Conservation (phyloP, 2,888 invertebrate species). For the Gasteruption jaculator region DNA sequence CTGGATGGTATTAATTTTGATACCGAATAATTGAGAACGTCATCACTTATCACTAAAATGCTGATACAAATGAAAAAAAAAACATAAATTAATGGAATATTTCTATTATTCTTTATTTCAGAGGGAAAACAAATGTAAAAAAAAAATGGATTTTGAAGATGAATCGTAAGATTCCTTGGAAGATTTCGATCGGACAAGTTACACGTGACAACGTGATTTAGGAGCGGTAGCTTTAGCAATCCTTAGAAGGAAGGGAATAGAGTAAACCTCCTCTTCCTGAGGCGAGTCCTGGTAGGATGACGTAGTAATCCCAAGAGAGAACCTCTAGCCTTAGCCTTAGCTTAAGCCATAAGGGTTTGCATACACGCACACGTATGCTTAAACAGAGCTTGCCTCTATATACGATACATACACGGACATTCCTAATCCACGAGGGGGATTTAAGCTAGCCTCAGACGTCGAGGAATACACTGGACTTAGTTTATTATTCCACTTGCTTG, state of each 20-base stretch:
- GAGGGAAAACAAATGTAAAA: too few relatives aligned
- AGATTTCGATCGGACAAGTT: not conserved
- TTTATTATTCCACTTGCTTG: constrained; percentile 30
- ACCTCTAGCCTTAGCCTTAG: constrained; percentile 46
- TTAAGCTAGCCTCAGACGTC: constrained; percentile 32
- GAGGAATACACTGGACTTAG: constrained; percentile 30
- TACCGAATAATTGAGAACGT: too few relatives aligned
- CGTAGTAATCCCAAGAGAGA: constrained; percentile 48
- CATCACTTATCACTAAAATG: too few relatives aligned
- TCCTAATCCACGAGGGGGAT: constrained; percentile 36
- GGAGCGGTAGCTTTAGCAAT: constrained; percentile 35
- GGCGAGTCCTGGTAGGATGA: constrained; percentile 43
- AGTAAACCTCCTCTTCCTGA: constrained; percentile 44
- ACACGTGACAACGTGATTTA: constrained; percentile 39
- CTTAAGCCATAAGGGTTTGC: constrained; percentile 48
- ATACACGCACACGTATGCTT: constrained; percentile 31
- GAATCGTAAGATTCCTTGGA: not conserved
- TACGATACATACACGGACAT: constrained; percentile 32
- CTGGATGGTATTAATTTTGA: too few relatives aligned
- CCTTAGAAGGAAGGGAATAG: constrained; percentile 37
- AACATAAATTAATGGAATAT: too few relatives aligned
- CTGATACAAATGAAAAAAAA: too few relatives aligned
- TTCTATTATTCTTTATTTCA: too few relatives aligned
- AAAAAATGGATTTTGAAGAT: too few relatives aligned
- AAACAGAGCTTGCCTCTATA: constrained; percentile 27